phyloP scores from a whole-genome alignment of 2,888 invertebrate species.

The Andricus curvator region DNA sequence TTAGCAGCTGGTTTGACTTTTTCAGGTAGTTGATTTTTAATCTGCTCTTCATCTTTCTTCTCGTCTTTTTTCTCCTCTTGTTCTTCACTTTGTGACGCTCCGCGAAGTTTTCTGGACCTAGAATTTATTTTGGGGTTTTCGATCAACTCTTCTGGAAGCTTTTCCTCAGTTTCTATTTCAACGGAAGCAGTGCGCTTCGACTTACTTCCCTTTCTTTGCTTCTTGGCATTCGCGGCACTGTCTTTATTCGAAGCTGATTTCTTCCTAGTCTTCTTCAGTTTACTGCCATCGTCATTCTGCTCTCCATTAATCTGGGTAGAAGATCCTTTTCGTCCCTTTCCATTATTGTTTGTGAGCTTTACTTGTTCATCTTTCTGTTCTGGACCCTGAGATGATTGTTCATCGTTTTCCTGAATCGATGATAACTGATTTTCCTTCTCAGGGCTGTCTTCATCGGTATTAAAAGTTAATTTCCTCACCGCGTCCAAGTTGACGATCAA shows the following conservation, averaged over 20 bases:
- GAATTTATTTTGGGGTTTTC: background rate
- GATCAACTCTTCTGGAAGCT: background rate
- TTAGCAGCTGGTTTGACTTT: background rate
- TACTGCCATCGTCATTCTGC: background rate
- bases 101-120: background rate
- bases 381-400: background rate
- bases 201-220: background rate
- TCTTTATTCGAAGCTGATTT: slow-evolving; percentile 9
- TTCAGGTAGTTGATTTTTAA: background rate
- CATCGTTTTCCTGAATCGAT: slow-evolving; percentile 13
- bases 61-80: background rate
- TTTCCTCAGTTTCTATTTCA: background rate
- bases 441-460: slow-evolving; percentile 12
- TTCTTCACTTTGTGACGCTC: background rate
- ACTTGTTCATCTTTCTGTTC: background rate
- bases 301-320: background rate
- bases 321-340: background rate
- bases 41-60: background rate
- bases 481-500: background rate
- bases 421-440: background rate
- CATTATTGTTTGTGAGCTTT: background rate
- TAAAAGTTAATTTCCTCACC: slow-evolving; percentile 12
- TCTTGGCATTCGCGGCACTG: background rate
- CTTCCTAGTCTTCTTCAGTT: background rate
- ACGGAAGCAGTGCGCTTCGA: background rate